Conservation (phyloP, 2,113 vertebrate species). For the Malurus alboscapulatus region DNA sequence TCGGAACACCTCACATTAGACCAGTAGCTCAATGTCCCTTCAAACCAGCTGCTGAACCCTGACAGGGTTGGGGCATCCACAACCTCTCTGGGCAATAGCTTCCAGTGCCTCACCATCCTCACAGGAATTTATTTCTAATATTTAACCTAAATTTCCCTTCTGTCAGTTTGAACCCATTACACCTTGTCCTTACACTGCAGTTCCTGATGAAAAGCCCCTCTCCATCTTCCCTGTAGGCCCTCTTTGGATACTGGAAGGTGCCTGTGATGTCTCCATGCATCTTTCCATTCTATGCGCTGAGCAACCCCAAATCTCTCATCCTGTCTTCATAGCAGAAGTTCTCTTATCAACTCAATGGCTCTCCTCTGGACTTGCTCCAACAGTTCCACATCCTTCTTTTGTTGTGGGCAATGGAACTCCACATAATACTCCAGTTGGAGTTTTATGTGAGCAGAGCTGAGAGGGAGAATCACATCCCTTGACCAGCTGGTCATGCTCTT, state of each 20-base stretch:
- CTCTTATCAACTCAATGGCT: too few species aligned
- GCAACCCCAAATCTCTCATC: background rate
- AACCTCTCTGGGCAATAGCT: background rate
- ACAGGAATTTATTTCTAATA: background rate
- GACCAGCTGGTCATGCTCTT: fast-evolving
- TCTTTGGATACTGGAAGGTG: background rate
- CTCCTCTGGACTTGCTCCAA: background rate
- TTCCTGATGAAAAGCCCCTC: fast-evolving
- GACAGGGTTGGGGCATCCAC: background rate
- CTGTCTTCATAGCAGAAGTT: background rate
- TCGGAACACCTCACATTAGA: background rate
- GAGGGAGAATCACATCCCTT: background rate
- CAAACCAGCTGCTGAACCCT: background rate
- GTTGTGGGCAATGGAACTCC: background rate
- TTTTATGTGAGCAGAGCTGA: background rate
- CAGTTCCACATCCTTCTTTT: background rate
- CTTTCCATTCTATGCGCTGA: background rate
- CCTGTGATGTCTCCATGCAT: background rate
- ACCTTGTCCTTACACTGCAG: background rate
- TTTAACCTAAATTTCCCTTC: fast-evolving
- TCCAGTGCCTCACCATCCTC: background rate
- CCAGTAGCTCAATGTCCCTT: background rate
- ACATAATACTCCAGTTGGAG: background rate
- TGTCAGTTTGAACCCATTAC: background rate
- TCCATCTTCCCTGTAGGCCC: background rate